These are phyloP conservation scores for Latrodectus hesperus DNA, from an alignment of 2,888 invertebrate genomes.

Conservation along the genomic window DNA sequence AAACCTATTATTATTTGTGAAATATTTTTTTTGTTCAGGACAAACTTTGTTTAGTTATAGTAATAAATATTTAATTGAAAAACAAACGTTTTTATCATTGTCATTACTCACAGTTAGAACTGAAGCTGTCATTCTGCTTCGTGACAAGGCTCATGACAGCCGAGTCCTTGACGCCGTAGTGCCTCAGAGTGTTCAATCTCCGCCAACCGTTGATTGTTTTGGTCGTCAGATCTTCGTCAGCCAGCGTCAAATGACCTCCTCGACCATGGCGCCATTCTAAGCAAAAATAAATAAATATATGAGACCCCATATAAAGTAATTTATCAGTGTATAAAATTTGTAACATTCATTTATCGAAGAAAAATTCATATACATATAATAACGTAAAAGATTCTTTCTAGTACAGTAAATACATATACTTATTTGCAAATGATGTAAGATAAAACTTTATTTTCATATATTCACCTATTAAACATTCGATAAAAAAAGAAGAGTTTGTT, in stretches of 20 bases:
- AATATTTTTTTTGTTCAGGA: no score
- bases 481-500: no score
- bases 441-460: no score
- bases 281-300: slow-evolving; percentile 40
- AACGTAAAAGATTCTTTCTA: no score
- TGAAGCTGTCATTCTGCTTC: slow-evolving; percentile 77
- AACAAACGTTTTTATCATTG: not conserved
- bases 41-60: no score
- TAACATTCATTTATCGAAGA: no score
- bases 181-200: slow-evolving; percentile 91
- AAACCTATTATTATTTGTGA: no score
- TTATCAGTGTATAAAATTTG: no score
- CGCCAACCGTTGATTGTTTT: slow-evolving; percentile 85
- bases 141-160: slow-evolving; percentile 95
- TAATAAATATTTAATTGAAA: not conserved
- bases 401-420: no score
- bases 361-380: no score
- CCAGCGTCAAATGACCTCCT: slow-evolving; percentile 87
- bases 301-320: not conserved
- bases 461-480: no score
- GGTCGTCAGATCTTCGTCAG: slow-evolving; percentile 94
- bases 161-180: slow-evolving; percentile 95
- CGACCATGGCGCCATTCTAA: slow-evolving; percentile 93
- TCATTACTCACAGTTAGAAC: slow-evolving; percentile 78
- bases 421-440: no score